These are phyloP conservation scores for Anguilla japonica DNA, from an alignment of 2,113 vertebrate species.

Conservation along the genomic window DNA sequence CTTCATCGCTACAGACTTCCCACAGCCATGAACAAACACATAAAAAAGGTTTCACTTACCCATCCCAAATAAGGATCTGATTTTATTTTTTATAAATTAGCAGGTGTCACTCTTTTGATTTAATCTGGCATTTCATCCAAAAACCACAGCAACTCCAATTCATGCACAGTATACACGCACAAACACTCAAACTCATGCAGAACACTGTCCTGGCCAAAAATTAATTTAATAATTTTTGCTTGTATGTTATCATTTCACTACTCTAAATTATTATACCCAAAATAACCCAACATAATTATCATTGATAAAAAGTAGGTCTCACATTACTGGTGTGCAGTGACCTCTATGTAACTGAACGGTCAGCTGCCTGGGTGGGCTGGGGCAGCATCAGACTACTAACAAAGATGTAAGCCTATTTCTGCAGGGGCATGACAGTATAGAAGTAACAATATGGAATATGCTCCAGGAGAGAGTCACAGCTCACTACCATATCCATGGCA, in stretches of 20 bases:
- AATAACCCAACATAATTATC: too few species aligned
- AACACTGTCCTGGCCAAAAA: background rate
- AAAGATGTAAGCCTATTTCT: background rate
- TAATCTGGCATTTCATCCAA: background rate
- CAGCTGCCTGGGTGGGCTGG: background rate
- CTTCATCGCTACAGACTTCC: background rate
- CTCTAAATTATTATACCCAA: too few species aligned
- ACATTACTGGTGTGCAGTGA: too few species aligned
- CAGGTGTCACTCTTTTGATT: conserved; percentile 12
- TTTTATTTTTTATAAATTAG: background rate
- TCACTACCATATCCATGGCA: background rate
- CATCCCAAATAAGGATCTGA: background rate
- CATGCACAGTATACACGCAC: background rate
- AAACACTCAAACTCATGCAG: background rate
- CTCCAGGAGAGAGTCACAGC: too few species aligned
- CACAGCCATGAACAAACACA: background rate
- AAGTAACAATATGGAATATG: too few species aligned
- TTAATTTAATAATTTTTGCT: background rate
- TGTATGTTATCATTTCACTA: too few species aligned
- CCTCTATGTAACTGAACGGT: background rate
- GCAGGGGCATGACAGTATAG: too few species aligned
- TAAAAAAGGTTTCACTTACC: background rate
- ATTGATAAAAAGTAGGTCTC: too few species aligned
- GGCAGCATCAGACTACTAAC: too few species aligned
- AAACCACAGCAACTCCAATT: background rate